Percentiles rank a stretch among this genome's conserved stretches.
phyloP scores from a whole-genome alignment of 2,797 vertebrate species.

The Phylloscopus collybita region DNA sequence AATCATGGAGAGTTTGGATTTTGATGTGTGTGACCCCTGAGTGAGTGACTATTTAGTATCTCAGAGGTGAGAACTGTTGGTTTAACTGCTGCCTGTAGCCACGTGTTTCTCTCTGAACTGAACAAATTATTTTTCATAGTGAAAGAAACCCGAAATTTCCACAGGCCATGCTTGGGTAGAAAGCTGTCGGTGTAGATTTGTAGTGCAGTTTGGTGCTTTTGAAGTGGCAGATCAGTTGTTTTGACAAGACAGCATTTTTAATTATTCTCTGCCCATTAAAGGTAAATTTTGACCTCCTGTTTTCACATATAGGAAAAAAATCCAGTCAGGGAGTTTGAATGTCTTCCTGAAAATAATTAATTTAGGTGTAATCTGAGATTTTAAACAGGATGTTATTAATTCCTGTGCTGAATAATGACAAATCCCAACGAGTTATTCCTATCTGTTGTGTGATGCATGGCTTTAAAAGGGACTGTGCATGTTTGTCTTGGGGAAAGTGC shows the following conservation, averaged over 20 bases:
- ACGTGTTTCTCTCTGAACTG: background rate
- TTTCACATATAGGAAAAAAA: background rate
- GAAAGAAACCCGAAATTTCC: background rate
- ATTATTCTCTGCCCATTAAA: background rate
- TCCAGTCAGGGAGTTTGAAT: background rate
- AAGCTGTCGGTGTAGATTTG: background rate
- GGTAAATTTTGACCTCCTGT: background rate
- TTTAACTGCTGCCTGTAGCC: background rate
- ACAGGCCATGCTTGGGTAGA: background rate
- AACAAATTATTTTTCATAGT: background rate
- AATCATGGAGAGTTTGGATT: background rate
- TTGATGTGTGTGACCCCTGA: background rate
- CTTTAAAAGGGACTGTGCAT: background rate
- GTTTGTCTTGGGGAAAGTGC: background rate
- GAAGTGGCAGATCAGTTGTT: background rate
- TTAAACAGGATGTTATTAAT: background rate
- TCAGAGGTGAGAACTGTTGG: background rate
- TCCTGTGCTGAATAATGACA: background rate
- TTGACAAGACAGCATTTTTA: background rate
- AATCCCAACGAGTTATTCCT: background rate
- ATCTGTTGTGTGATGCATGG: background rate
- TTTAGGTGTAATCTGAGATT: background rate
- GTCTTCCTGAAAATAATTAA: background rate
- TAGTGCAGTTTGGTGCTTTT: background rate
- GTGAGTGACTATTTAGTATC: background rate